A percentile compares a stretch with the other conserved stretches of the same genome.
These are phyloP conservation scores for Aphidius gifuensis DNA, from an alignment of 1,140 invertebrate genomes.

Conservation along the genomic window DNA sequence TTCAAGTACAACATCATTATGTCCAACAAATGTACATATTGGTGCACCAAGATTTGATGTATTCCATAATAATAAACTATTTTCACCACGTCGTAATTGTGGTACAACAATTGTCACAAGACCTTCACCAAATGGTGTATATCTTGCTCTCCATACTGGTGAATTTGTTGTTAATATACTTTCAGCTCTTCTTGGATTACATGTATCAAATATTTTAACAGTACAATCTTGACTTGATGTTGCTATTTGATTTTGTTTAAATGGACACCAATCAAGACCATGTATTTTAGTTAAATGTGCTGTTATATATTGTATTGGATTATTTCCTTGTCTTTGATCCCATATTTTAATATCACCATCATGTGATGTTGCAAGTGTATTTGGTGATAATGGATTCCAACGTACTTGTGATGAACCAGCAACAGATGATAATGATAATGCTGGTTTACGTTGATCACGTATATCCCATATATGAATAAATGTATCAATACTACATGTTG, in stretches of 20 bases:
- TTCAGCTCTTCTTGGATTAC: slow-evolving; percentile 76
- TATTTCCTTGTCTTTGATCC: slow-evolving; percentile 86
- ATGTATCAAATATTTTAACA: slow-evolving; percentile 92
- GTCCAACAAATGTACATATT: slow-evolving; percentile 85
- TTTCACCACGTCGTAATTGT: slow-evolving; percentile 74
- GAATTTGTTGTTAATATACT: slow-evolving; percentile 79
- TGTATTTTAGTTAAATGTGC: slow-evolving; percentile 89
- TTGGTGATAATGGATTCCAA: slow-evolving; percentile 82
- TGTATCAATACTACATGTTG: slow-evolving; percentile 90
- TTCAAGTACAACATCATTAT: slow-evolving; percentile 90
- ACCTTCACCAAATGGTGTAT: slow-evolving; percentile 90
- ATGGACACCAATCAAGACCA: slow-evolving; percentile 90
- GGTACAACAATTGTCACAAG: slow-evolving; percentile 86
- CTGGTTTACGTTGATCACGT: slow-evolving; percentile 77
- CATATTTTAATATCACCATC: slow-evolving; percentile 93
- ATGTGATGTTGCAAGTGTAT: slow-evolving; percentile 88
- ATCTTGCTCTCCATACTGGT: slow-evolving; percentile 91
- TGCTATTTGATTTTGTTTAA: slow-evolving; percentile 80
- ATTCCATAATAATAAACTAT: slow-evolving; percentile 80
- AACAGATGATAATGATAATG: slow-evolving; percentile 77
- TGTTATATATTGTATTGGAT: slow-evolving; percentile 87
- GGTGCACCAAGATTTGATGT: slow-evolving; percentile 67
- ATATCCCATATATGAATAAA: slow-evolving; percentile 93
- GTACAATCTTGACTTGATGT: slow-evolving; percentile 92
- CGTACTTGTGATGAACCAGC: slow-evolving; percentile 91